Evolutionary conservation across 2,113 vertebrate genomes (phyloP), one percentile per base, ranked within the genome.

Genomic region (Acinonyx jubatus): DNA sequence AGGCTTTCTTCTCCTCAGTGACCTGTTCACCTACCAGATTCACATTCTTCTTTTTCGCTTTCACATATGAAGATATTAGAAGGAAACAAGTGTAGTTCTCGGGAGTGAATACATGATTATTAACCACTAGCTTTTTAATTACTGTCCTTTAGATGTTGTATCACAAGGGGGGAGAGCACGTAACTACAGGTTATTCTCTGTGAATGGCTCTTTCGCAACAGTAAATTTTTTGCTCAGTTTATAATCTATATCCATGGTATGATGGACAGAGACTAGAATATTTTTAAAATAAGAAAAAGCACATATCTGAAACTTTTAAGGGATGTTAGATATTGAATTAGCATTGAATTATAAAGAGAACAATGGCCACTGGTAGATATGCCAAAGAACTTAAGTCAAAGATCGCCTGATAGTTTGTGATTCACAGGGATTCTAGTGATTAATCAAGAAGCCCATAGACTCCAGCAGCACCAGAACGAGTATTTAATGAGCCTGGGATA

Each of bases 261-360:
- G 52, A 78, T 63, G 8, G 33, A 66, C 9, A 18, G 29, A 71
- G 14, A 61, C 7, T 41, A n/a, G 33, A 90, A 81, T 10, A 63
- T 74, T 95, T 93, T 90, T 69, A 48, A 94, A 83, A 48, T 69
- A 45, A 90, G 57, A 33, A 90, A 89, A 74, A 80, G 21, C 57
- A 90, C 29, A 82, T 38, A 25, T 73, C 36, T 52, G 55, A 83
- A 81, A 69, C 21, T 83, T 91, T 76, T 36, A 78, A 33, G 5
- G 48, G 13, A 12, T 41, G 84, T 91, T 74, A 36, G 19, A 63
- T 89, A 61, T 31, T 94, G 55, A 91, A 31, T 80, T 74, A 38
- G 36, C 68, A 19, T 80, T 63, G 33, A 81, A 11, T 93, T 61
- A 27, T 55, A 27, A 76, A 27, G 52, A 83, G 41, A 76, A 82